phyloP scores from a whole-genome alignment of 2,888 invertebrate species.

The Eustalomyia histrio region DNA sequence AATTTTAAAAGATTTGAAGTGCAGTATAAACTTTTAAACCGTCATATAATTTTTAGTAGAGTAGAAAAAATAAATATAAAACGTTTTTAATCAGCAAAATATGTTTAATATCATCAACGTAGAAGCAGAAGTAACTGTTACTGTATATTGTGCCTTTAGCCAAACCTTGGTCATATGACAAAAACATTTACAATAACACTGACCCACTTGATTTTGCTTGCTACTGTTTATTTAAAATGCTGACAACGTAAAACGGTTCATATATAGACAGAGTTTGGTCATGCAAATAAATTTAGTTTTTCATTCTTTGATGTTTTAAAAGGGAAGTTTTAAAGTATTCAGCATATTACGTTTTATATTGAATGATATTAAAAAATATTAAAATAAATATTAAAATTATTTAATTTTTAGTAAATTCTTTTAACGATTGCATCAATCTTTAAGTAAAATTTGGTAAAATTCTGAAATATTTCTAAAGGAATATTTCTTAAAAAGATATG shows the following conservation, averaged over 20 bases:
- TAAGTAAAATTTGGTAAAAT: no score
- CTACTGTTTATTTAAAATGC: constrained; percentile 52
- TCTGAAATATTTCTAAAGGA: no score
- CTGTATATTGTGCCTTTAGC: constrained; percentile 26
- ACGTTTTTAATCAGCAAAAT: constrained; percentile 57
- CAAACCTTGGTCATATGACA: constrained; percentile 50
- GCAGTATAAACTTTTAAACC: constrained; percentile 68
- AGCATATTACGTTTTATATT: no score
- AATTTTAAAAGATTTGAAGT: constrained; percentile 63
- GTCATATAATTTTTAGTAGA: constrained; percentile 43
- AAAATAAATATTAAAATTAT: no score
- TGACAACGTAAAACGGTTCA: constrained; percentile 24
- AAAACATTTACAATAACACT: constrained; percentile 59
- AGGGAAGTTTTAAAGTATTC: background rate
- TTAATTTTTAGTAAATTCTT: no score
- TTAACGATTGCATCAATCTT: no score
- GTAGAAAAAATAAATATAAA: constrained; percentile 20
- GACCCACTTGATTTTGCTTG: constrained; percentile 62
- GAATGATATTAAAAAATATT: no score
- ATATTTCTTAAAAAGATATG: no score
- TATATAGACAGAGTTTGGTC: constrained; percentile 29
- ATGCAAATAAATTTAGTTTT: constrained; percentile 39
- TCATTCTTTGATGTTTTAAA: constrained; percentile 53
- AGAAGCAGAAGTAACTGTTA: no score
- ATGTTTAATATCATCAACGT: constrained; percentile 38